A percentile compares a stretch with the other conserved stretches of the same genome.
Conservation (phyloP, 2,113 vertebrate genomes). For the Lophochroa leadbeateri region DNA sequence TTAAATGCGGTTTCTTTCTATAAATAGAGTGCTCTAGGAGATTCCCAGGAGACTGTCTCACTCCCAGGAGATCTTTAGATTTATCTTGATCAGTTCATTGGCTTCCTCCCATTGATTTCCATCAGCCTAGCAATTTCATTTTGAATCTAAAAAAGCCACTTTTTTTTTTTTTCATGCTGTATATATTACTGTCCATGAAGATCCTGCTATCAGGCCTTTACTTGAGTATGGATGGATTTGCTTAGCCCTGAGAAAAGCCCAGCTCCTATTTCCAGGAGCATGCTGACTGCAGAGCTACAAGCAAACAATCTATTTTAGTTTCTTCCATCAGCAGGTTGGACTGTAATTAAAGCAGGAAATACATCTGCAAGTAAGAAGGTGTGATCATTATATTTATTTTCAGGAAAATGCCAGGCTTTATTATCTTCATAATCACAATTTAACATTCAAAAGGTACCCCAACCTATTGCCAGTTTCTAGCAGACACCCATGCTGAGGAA, state of each 20-base stretch:
- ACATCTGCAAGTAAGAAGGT: slow-evolving; percentile 4
- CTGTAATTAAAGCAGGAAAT: slow-evolving; percentile 12
- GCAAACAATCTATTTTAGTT: neutral
- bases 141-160: neutral
- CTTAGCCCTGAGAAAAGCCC: neutral
- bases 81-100: neutral
- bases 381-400: neutral
- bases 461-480: slow-evolving; percentile 65
- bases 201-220: neutral
- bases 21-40: neutral
- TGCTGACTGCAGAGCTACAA: neutral
- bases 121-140: neutral
- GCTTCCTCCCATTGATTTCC: neutral
- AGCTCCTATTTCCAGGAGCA: neutral
- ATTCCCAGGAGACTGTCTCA: neutral
- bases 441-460: slow-evolving; percentile 60
- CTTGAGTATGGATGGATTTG: neutral
- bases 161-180: neutral
- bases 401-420: slow-evolving; percentile 23
- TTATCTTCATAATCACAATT: slow-evolving; percentile 68
- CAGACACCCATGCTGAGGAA: slow-evolving; percentile 53
- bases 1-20: neutral
- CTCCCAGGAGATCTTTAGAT: neutral
- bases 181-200: neutral
- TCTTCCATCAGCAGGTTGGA: slow-evolving; percentile 29